These are phyloP conservation scores for Lasioglossum baleicum DNA, from an alignment of 1,140 invertebrate genomes.

Conservation along the genomic window DNA sequence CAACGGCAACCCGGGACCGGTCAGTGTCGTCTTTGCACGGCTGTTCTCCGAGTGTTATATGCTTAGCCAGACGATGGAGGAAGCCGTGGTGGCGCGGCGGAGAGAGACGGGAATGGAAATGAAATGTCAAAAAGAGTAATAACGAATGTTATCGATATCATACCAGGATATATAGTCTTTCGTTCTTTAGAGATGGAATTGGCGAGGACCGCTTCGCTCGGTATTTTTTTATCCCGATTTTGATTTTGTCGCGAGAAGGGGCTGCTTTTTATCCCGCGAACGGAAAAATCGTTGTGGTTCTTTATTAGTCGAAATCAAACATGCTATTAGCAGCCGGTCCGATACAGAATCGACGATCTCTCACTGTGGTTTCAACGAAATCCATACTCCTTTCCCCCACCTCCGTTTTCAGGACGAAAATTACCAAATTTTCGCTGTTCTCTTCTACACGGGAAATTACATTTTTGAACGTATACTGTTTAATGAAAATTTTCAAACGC, in stretches of 20 bases:
- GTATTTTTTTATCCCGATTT: neutral
- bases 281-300: no score
- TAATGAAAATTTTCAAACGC: no score
- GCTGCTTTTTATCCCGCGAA: no score
- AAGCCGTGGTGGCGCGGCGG: neutral
- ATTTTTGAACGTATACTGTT: no score
- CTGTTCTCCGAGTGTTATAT: constrained; percentile 28
- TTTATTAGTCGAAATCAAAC: no score
- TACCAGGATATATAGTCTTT: constrained; percentile 43
- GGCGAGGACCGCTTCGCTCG: constrained; percentile 21
- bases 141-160: constrained; percentile 46
- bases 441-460: no score
- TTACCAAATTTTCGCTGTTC: no score
- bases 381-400: no score
- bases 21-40: neutral
- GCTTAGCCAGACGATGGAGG: constrained; percentile 21
- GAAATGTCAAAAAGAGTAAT: constrained; percentile 53
- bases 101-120: constrained; percentile 25
- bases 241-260: neutral
- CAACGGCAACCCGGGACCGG: neutral
- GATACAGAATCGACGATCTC: no score
- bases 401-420: no score
- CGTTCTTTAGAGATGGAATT: constrained; percentile 44
- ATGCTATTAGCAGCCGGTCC: no score
- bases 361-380: no score